These are phyloP conservation scores for Bungarus multicinctus DNA, from an alignment of 2,113 vertebrate genomes.

Conservation along the genomic window DNA sequence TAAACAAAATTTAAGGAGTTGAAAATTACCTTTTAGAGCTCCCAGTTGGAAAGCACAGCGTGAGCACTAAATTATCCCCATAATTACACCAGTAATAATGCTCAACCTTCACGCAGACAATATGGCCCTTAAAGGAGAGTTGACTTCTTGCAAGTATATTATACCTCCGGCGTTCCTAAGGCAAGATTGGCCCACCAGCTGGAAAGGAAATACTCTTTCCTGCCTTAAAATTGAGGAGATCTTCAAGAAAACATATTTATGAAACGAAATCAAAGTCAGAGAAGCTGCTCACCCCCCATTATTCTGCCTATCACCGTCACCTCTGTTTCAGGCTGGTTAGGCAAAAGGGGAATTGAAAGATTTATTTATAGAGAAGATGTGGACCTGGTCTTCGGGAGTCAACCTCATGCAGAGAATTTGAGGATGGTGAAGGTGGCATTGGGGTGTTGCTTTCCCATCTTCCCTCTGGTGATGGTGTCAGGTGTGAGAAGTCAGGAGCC, in stretches of 20 bases:
- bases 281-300: neutral
- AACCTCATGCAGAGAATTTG: neutral
- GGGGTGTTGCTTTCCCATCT: neutral
- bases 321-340: neutral
- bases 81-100: conserved; percentile 49
- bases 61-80: conserved; percentile 50
- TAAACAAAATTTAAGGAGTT: conserved; percentile 63
- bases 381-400: neutral
- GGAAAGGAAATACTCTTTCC: neutral
- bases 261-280: neutral
- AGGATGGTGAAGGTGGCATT: neutral
- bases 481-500: neutral
- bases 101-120: conserved; percentile 43
- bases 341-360: neutral
- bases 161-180: neutral
- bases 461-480: neutral
- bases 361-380: neutral
- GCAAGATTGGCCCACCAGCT: neutral
- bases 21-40: conserved; percentile 58
- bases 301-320: neutral
- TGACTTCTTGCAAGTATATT: conserved; percentile 41
- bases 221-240: conserved; percentile 6
- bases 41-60: conserved; percentile 49
- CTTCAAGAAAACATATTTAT: neutral
- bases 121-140: conserved; percentile 39